Evolutionary conservation across 2,888 invertebrate species (phyloP), one percentile per base, ranked within the genome.

Genomic region (Drosophila greeni): DNA sequence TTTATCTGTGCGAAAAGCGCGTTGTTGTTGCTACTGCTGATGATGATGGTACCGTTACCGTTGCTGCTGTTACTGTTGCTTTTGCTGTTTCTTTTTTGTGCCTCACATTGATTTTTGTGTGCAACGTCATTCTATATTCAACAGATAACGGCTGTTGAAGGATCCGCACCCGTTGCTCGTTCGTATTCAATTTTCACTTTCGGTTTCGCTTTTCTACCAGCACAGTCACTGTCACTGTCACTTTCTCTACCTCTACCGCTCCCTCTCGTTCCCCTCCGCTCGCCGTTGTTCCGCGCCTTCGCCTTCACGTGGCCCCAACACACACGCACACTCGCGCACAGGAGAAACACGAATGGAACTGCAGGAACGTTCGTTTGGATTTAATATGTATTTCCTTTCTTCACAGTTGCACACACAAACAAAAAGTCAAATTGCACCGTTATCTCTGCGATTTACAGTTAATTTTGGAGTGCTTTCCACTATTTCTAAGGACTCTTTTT

Each of bases 91-190:
- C 66, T 72, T 68, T 66, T 73, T 84, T 83, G 69, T 82, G 70
- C 79, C 72, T 83, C 49, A 78, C 76, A 81, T 85, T 83, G 81
- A 81, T 81, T 81, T 85, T 85, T 77, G 78, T 77, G 75, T 73
- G 85, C 75, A 81, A 70, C 85, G 76, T 84, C 84, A 85, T 85
- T 84, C 81, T 85, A 85, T 82, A 86, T 85, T 85, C 85, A 85
- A 85, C 85, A 86, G 85, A 85, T 85, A 77, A 72, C 57, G 45
- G 39, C 66, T 53, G 39, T 66, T 53, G 42, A 59, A 66, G 69
- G 47, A 66, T 52, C 39, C 40, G 40, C 53, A 45, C 47, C 58
- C 58, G 55, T 57, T 36, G 48, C 31, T 43, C n/a, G 18, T 33
- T 51, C 51, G 36, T 7, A 29, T 43, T 43, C 60, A 33, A 23